These are phyloP conservation scores for Laupala kohalensis DNA, from an alignment of 1,140 invertebrate species.

Conservation along the genomic window DNA sequence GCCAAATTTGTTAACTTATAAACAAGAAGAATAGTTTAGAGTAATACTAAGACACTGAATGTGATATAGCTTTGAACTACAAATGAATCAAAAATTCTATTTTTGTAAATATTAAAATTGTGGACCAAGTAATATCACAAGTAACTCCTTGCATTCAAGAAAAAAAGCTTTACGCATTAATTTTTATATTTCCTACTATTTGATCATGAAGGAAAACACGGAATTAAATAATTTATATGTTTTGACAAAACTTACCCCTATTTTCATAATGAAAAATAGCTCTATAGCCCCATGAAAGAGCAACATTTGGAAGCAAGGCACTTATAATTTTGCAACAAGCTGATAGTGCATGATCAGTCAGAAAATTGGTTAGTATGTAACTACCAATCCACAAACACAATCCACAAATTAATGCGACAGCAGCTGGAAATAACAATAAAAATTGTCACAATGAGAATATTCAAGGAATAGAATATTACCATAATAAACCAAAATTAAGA, in stretches of 20 bases:
- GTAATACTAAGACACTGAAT: not conserved
- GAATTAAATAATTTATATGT: not conserved
- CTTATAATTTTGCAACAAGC: slow-evolving; percentile 17
- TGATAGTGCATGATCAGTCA: not conserved
- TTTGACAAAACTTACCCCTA: slow-evolving; percentile 17
- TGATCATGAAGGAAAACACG: not conserved
- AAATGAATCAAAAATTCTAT: not conserved
- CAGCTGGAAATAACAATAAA: slow-evolving; percentile 21
- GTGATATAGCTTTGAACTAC: not conserved
- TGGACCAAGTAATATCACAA: not conserved
- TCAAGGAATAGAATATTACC: too few relatives aligned
- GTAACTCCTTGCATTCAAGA: not conserved
- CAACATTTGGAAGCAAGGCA: slow-evolving; percentile 23
- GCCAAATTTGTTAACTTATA: slow-evolving; percentile 35
- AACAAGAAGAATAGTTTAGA: not conserved
- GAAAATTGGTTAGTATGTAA: slow-evolving; percentile 13
- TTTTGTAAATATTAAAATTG: not conserved
- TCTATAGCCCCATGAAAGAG: slow-evolving; percentile 21
- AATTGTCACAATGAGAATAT: too few relatives aligned
- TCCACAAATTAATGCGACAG: slow-evolving; percentile 17
- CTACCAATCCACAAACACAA: slow-evolving; percentile 8
- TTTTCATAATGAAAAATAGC: slow-evolving; percentile 23
- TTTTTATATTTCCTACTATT: not conserved
- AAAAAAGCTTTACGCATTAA: not conserved
- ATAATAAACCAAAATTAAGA: too few relatives aligned